Evolutionary conservation across 2,797 vertebrate genomes (phyloP).

Genomic region (Cetoscarus ocellatus): DNA sequence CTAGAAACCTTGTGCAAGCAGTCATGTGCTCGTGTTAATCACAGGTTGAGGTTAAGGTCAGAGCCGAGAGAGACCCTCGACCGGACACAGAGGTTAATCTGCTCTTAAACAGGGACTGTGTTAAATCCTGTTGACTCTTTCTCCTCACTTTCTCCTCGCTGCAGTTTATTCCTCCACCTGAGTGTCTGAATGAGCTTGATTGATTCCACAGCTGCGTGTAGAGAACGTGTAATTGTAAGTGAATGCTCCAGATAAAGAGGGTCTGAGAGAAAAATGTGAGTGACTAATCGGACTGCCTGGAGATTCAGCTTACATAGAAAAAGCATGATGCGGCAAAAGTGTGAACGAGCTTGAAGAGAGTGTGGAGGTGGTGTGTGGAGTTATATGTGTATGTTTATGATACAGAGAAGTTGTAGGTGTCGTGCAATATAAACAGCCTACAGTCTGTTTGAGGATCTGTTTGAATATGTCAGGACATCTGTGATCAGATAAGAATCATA

Average conservation of each 20-base stretch:
- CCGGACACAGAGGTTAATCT: conserved; percentile 53
- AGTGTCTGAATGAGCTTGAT: conserved; percentile 14
- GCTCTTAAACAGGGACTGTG: conserved; percentile 33
- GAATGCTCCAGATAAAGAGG: conserved; percentile 8
- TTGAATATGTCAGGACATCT: conserved; percentile 27
- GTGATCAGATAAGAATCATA: conserved; percentile 4
- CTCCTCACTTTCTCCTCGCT: conserved; percentile 7
- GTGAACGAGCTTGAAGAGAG: conserved; percentile 43
- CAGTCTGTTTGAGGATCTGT: conserved; percentile 40
- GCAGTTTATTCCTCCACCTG: conserved; percentile 11
- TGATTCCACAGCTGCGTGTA: conserved; percentile 21
- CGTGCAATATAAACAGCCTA: conserved; percentile 22
- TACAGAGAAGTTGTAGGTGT: conserved; percentile 28
- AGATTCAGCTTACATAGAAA: conserved; percentile 32
- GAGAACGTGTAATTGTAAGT: conserved; percentile 22
- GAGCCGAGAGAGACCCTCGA: conserved; percentile 37
- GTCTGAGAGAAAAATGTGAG: conserved; percentile 34
- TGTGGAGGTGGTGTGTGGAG: conserved; percentile 23
- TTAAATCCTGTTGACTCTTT: conserved; percentile 15
- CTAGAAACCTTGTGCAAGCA: background rate
- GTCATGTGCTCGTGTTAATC: conserved; percentile 37
- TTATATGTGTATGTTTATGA: conserved; percentile 12
- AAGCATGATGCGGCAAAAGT: conserved; percentile 14
- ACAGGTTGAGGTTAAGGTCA: conserved; percentile 45
- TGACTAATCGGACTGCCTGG: conserved; percentile 18